These are phyloP conservation scores for Trypoxylon attenuatum DNA, from an alignment of 2,888 invertebrate species.

Conservation along the genomic window DNA sequence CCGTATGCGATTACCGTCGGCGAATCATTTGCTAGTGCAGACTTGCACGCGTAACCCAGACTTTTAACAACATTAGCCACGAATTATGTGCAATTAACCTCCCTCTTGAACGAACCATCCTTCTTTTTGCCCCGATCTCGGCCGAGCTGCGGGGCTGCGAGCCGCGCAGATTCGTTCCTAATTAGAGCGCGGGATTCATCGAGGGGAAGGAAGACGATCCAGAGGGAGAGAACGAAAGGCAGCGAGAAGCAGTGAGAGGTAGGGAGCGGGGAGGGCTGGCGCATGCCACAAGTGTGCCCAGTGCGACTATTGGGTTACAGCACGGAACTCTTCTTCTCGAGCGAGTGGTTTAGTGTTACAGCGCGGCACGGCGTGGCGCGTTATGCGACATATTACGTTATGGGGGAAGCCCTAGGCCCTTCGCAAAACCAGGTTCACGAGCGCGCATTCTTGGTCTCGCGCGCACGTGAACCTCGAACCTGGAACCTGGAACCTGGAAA, in stretches of 20 bases:
- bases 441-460: constrained; percentile 42
- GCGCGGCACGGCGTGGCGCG: no score
- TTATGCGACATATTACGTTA: constrained; percentile 50
- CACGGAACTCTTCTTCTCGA: constrained; percentile 46
- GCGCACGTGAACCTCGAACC: constrained; percentile 51
- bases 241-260: constrained; percentile 26
- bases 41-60: no score
- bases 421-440: constrained; percentile 56
- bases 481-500: constrained; percentile 53
- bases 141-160: no score
- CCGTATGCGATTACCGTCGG: neutral
- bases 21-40: no score
- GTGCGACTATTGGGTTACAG: constrained; percentile 68
- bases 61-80: no score
- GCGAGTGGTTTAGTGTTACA: constrained; percentile 62
- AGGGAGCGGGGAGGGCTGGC: constrained; percentile 57
- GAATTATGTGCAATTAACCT: neutral
- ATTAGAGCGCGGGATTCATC: constrained; percentile 31
- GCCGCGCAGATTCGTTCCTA: constrained; percentile 31
- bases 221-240: constrained; percentile 9
- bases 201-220: constrained; percentile 9
- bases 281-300: constrained; percentile 72
- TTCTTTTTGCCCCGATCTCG: neutral
- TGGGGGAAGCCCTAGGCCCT: constrained; percentile 55
- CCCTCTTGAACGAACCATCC: neutral